Base-by-base conservation (phyloP, 2,888 invertebrate species). In the Polydrusus pterygomalis region DNA sequence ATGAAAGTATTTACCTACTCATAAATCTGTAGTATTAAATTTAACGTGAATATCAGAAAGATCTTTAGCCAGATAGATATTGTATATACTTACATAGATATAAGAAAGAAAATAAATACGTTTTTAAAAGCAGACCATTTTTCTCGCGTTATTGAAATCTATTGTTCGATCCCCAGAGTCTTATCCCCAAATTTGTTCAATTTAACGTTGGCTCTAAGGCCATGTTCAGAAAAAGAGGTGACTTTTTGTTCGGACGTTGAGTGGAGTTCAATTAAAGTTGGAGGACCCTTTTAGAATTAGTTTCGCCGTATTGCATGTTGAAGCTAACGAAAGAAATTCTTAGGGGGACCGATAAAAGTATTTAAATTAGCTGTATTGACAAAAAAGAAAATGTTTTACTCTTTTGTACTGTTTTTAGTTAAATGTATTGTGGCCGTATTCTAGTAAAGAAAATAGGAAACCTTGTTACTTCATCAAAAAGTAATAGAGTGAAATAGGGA, bases 121-220 rank as follows among this genome's bases (percentile, higher is more conserved):
- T 60, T 70, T 62, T 51, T n/a, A 63, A 38, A 38, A 17, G 51
- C 10, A 30, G 38, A 20, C 20, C 63, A 70, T 63, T 70, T 70
- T 70, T 58, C 47, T 51, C 38, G 62, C 62, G 25, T 62, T 62
- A 70, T 70, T 40, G 70, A 62, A 45, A 20, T 49, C 63, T 63
- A 38, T 70, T 70, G 70, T 63, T 47, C 62, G 51, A 54, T 60
- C 40, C 54, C 67, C 20, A 51, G 38, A 38, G 54, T 17, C 40
- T 38, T 54, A 34, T 51, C 51, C 34, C 17, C 67, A 15, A 54
- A 67, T 67, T 67, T 67, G 67, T 67, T 54, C 54, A 67, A 51
- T 67, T 54, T 51, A 54, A 13, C 51, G 51, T 54, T 25, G 54
- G 38, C 51, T 38, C 18, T 51, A 34, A 54, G 40, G 30, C 65